Evolutionary conservation across 2,113 vertebrate species (phyloP).

Genomic region (Clarias magur): DNA sequence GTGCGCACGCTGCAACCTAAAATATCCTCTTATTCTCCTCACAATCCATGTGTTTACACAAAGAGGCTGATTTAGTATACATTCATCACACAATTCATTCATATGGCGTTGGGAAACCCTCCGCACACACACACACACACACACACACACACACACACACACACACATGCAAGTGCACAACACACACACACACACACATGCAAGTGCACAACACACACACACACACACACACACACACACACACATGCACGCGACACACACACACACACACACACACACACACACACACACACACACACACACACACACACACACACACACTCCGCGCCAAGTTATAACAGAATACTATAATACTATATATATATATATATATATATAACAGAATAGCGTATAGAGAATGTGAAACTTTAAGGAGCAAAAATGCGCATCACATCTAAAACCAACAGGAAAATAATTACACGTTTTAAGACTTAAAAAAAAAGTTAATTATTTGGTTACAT

Average conservation of each 20-base stretch:
- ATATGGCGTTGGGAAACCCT: neutral
- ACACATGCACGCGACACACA: neutral
- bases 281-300: too few species aligned
- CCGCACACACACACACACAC: slow-evolving; percentile 15
- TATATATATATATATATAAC: too few species aligned
- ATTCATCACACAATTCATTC: slow-evolving; percentile 14
- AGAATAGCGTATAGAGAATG: neutral
- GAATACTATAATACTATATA: too few species aligned
- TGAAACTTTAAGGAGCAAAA: neutral
- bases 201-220: too few species aligned
- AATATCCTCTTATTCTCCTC: neutral
- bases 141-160: slow-evolving; percentile 21
- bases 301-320: too few species aligned
- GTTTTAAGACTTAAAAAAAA: neutral
- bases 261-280: too few species aligned
- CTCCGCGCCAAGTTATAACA: too few species aligned
- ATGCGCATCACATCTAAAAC: too few species aligned
- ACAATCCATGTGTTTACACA: neutral
- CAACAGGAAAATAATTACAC: neutral
- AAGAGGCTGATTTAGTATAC: slow-evolving; percentile 8
- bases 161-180: neutral
- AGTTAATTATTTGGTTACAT: too few species aligned
- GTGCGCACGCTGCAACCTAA: slow-evolving; percentile 4
- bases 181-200: too few species aligned
- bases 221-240: neutral